Base-by-base conservation (phyloP, 2,888 invertebrate species). In the Amphipyra tragopoginis region DNA sequence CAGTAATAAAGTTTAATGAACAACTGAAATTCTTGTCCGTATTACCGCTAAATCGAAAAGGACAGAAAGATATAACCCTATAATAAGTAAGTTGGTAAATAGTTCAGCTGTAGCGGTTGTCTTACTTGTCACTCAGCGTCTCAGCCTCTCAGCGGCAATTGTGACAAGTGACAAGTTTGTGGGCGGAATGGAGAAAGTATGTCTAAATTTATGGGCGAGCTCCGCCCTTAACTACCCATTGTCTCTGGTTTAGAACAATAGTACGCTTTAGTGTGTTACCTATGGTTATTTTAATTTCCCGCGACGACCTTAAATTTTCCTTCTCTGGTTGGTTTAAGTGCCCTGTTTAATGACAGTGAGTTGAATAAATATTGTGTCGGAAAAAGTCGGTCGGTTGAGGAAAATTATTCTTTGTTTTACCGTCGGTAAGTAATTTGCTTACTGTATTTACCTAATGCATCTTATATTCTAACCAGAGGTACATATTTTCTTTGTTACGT, bases 131-230 rank as follows among this genome's bases (percentile, higher is more conserved):
- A 72, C 51, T 76, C 79, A 68, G 60, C 48, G 55, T 66, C 75
- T 61, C 64, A 68, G 60, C 48, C 55, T 69, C 75, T 61, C 64
- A 59, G 50, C 66, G 68, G 58, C 66, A 65, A 45, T 71, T 70
- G 73, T 80, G 77, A 79, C 77, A 71, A 74, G 73, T 80, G 77
- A 79, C 77, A 72, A 74, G 76, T 68, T 74, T 70, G 81, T 82
- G 70, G 82, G 82, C 81, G 78, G 72, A 45, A 71, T 56, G 72
- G 77, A 83, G 83, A 82, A 83, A 84, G 82, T 81, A 80, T 79
- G 77, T 74, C 84, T 79, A 74, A 83, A 79, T 82, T 75, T 77
- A 77, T 81, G 75, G 78, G 65, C 59, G 69, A 78, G 70, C 50
- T 69, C 65, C 77, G 74, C 76, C 80, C 68, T 77, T 80, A 79